phyloP scores from a whole-genome alignment of 1,140 invertebrate genomes.

The Danaus plexippus region DNA sequence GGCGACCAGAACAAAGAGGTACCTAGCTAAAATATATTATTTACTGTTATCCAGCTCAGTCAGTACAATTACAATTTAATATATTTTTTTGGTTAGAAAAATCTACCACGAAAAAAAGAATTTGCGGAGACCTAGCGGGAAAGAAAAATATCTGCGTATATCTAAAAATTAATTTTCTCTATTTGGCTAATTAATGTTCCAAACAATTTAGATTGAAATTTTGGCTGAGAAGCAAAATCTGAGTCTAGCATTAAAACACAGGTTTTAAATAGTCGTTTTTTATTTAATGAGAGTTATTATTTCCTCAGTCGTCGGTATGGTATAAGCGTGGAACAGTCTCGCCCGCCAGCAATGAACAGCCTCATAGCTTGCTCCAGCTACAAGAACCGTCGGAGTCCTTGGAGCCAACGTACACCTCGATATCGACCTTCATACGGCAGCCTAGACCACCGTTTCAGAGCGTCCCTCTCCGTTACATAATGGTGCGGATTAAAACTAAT shows the following conservation, averaged over 20 bases:
- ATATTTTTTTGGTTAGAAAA: not conserved
- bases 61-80: not conserved
- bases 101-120: no score
- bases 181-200: no score
- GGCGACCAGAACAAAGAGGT: slow-evolving; percentile 50
- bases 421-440: slow-evolving; percentile 58
- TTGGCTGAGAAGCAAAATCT: no score
- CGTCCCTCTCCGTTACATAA: slow-evolving; percentile 37
- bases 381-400: slow-evolving; percentile 79
- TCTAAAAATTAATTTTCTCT: no score
- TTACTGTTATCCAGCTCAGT: not conserved
- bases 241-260: no score
- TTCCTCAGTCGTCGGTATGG: slow-evolving; percentile 53
- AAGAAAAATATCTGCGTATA: no score
- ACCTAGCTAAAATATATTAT: not conserved
- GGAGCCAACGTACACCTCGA: slow-evolving; percentile 62
- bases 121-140: no score
- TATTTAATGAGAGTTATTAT: not conserved
- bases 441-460: slow-evolving; percentile 48
- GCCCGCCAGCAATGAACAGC: slow-evolving; percentile 79
- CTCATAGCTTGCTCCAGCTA: slow-evolving; percentile 83
- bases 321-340: slow-evolving; percentile 73
- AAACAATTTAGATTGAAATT: no score
- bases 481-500: slow-evolving; percentile 1
- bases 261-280: no score